Conservation (phyloP, 2,113 vertebrate genomes). For the Uropsilus gracilis region DNA sequence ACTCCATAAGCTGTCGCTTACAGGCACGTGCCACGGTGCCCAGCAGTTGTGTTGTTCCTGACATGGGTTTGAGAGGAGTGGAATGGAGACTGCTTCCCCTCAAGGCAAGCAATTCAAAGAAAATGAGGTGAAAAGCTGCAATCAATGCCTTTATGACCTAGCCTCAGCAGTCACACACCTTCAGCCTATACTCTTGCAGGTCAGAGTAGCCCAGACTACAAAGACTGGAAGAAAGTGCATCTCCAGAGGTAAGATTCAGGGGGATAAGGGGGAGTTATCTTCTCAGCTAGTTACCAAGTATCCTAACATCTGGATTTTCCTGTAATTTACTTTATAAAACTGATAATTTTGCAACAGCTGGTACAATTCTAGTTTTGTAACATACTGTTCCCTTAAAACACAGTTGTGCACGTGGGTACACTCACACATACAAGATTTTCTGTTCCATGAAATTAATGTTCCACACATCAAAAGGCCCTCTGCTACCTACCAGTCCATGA, state of each 20-base stretch:
- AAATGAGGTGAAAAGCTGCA: neutral
- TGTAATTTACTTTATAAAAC: constrained; percentile 22
- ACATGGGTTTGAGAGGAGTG: neutral
- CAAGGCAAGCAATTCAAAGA: neutral
- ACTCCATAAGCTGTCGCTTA: too few species aligned
- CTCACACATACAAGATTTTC: neutral
- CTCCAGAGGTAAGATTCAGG: neutral
- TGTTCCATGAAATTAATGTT: neutral
- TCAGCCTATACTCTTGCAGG: neutral
- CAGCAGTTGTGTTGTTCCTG: neutral
- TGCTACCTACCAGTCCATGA: neutral
- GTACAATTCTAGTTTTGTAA: neutral
- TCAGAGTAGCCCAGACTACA: neutral
- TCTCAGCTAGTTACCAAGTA: neutral
- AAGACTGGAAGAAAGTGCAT: neutral
- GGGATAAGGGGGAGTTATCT: neutral
- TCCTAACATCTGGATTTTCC: constrained; percentile 22
- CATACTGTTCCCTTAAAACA: neutral
- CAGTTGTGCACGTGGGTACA: neutral
- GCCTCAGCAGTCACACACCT: neutral
- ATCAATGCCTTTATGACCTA: constrained; percentile 25
- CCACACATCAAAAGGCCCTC: neutral
- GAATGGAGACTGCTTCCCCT: neutral
- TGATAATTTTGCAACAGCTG: constrained; percentile 15
- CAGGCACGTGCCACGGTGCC: too few species aligned